Percentiles rank a stretch among this genome's conserved stretches.
Conservation (phyloP, 1,140 invertebrate species). For the Saxidomus purpurata region DNA sequence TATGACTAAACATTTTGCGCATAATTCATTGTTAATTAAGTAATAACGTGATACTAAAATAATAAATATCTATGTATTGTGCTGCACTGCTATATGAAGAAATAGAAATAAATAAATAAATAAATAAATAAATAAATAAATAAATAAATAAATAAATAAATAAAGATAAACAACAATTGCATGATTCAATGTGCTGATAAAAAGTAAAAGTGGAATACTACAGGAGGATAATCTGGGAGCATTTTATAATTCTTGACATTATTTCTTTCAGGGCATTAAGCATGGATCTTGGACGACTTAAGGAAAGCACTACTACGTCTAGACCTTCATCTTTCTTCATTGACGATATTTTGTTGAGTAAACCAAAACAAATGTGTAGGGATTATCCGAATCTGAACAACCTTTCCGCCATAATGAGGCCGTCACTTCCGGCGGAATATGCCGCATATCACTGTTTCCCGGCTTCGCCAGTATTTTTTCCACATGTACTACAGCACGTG, state of each 20-base stretch:
- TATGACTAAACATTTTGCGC: too few relatives aligned
- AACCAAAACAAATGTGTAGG: constrained; percentile 86
- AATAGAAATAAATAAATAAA: too few relatives aligned
- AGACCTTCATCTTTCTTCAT: constrained; percentile 90
- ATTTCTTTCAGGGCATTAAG: not conserved
- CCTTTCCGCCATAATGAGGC: constrained; percentile 71
- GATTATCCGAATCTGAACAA: constrained; percentile 68
- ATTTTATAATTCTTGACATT: not conserved
- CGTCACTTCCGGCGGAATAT: constrained; percentile 79
- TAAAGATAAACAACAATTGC: too few relatives aligned
- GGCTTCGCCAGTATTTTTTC: constrained; percentile 81
- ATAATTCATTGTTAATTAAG: too few relatives aligned
- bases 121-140: too few relatives aligned
- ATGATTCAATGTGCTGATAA: too few relatives aligned
- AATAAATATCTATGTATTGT: too few relatives aligned
- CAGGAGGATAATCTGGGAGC: too few relatives aligned
- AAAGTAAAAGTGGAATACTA: too few relatives aligned
- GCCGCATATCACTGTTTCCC: constrained; percentile 77
- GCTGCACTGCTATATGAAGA: too few relatives aligned
- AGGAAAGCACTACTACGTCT: constrained; percentile 51
- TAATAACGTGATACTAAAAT: too few relatives aligned
- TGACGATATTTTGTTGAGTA: constrained; percentile 92
- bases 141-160: too few relatives aligned
- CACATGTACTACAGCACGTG: constrained; percentile 85
- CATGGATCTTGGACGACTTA: constrained; percentile 32